A percentile compares a stretch with the other conserved stretches of the same genome.
phyloP scores from a whole-genome alignment of 2,113 vertebrate genomes.

The Megaleporinus macrocephalus region DNA sequence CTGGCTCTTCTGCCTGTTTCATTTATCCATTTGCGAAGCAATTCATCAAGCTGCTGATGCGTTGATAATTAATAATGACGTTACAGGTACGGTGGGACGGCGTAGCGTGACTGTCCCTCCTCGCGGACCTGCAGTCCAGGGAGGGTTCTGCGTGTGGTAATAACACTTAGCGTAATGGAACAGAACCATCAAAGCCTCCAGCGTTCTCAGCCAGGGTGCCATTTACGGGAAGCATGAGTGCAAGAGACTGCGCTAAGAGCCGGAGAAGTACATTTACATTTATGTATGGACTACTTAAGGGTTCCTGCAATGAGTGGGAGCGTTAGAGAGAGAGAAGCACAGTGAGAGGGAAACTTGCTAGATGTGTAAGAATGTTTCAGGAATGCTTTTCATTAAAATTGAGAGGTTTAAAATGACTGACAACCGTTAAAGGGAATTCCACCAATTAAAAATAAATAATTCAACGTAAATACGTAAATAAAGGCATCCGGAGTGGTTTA shows the following conservation, averaged over 20 bases:
- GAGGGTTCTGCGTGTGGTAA: slow-evolving; percentile 13
- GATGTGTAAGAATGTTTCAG: too few relatives aligned
- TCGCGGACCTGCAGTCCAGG: slow-evolving; percentile 5
- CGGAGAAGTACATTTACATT: slow-evolving; percentile 11
- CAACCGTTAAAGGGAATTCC: too few relatives aligned
- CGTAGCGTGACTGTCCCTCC: slow-evolving; percentile 6
- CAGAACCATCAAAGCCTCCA: slow-evolving; percentile 16
- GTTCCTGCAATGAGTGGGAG: too few relatives aligned
- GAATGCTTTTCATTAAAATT: too few relatives aligned
- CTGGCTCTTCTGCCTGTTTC: not conserved
- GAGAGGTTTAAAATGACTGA: too few relatives aligned
- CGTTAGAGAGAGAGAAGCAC: too few relatives aligned
- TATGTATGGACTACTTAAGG: not conserved
- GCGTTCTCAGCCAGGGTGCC: not conserved
- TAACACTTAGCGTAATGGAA: slow-evolving; percentile 34
- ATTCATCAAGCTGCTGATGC: slow-evolving; percentile 15
- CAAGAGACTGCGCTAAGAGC: slow-evolving; percentile 1
- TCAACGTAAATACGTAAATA: too few relatives aligned
- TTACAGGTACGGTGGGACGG: not conserved
- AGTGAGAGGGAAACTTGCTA: too few relatives aligned
- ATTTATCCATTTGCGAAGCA: slow-evolving; percentile 13
- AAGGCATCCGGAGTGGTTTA: too few relatives aligned
- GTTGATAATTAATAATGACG: slow-evolving; percentile 9
- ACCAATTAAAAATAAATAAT: too few relatives aligned
- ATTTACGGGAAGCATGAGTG: slow-evolving; percentile 24